These are phyloP conservation scores for Gymnogyps californianus DNA, from an alignment of 2,113 vertebrate genomes.

Conservation along the genomic window DNA sequence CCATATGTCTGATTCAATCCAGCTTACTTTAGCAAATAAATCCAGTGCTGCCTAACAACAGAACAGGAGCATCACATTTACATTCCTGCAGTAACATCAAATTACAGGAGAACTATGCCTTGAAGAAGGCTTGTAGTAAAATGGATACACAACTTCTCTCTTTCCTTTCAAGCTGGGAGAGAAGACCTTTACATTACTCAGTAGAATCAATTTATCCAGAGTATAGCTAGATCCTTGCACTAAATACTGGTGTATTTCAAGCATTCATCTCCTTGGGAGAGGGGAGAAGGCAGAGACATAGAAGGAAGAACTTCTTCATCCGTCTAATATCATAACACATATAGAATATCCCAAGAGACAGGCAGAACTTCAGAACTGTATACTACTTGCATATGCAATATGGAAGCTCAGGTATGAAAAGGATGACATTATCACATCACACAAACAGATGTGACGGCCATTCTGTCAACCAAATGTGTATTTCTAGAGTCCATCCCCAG, in stretches of 20 bases:
- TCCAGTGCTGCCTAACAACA: background rate
- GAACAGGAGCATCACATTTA: background rate
- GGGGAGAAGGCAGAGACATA: background rate
- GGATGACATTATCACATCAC: rapidly evolving
- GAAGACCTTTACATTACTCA: background rate
- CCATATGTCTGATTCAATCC: background rate
- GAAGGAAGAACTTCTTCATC: background rate
- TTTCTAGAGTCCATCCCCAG: background rate
- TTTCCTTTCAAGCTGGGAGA: background rate
- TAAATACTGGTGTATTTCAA: background rate
- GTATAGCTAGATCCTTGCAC: background rate
- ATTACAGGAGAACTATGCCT: background rate
- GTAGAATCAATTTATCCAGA: background rate
- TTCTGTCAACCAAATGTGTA: background rate
- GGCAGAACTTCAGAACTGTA: background rate
- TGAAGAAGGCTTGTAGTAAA: background rate
- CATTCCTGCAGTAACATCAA: background rate
- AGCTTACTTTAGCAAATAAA: background rate
- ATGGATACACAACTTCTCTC: background rate
- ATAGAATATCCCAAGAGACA: background rate
- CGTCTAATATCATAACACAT: background rate
- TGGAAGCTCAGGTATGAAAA: background rate
- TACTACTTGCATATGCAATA: background rate
- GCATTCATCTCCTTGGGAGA: rapidly evolving
- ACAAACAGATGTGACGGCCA: background rate